Base-by-base conservation (phyloP, 2,888 invertebrate genomes). In the Xestoiulus laeticollis region DNA sequence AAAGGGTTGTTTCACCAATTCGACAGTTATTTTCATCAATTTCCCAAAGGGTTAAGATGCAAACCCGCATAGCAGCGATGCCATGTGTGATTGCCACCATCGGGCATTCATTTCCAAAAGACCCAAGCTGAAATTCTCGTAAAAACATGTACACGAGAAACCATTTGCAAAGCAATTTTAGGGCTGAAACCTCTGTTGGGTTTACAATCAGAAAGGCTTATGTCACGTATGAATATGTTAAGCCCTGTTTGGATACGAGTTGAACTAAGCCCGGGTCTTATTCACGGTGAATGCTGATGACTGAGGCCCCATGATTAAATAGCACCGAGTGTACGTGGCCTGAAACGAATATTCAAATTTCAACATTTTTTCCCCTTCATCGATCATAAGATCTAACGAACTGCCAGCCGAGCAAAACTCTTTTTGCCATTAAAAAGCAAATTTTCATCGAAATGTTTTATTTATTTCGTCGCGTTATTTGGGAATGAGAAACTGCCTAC, bases 141-240 rank as follows among this genome's bases (percentile, higher is more conserved):
- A 78, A 78, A 78, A 68, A 78, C 26, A 26, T 30, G 12, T 26
- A 78, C 30, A 14, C 78, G 78, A 78, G 78, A 30, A 78, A 30
- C 30, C 26, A 78, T 78, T 78, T 78, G 78, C 78, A 78, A 78
- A 78, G 30, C 78, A 78, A 78, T 78, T 78, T 26, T 30, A 12
- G 30, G 38, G 16, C 26, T n/a, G 26, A 78, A 78, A 78, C 78
- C 30, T 78, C 14, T 78, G 78, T 78, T 78, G 78, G 78, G 26
- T 78, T 30, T 78, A 26, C 78, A 78, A 78, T 78, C 78, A 78
- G 78, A 78, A 30, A 78, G 78, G 78, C 78, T 10, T 30, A 16
- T 78, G 78, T 78, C 78, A 78, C 78, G 78, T 78, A 78, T 78
- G 78, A 78, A 78, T 78, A 78, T 78, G 78, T 78, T 78, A 78